Percentiles rank a stretch among this genome's conserved stretches.
These are phyloP conservation scores for Myathropa florea DNA, from an alignment of 2,888 invertebrate genomes.

Conservation along the genomic window DNA sequence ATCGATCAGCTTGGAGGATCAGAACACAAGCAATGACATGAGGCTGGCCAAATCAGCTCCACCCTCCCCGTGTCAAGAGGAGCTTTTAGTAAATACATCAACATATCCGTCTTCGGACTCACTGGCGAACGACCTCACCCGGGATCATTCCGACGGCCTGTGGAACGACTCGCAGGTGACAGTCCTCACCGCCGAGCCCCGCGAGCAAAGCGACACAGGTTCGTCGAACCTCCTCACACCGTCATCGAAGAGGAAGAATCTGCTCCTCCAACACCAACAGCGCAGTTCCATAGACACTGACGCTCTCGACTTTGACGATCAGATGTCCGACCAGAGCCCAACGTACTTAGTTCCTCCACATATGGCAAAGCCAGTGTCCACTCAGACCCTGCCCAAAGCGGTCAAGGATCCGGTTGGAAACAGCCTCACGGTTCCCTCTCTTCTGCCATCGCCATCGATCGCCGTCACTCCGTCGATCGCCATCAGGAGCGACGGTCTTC, in stretches of 20 bases:
- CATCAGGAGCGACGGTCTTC: conserved; percentile 23
- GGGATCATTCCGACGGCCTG: conserved; percentile 92
- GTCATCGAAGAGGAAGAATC: conserved; percentile 88
- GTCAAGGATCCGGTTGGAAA: conserved; percentile 57
- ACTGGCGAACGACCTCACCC: conserved; percentile 87
- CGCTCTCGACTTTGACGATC: conserved; percentile 87
- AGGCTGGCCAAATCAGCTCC: conserved; percentile 84
- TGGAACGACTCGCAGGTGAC: conserved; percentile 96
- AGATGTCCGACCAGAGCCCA: conserved; percentile 82
- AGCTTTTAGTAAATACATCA: conserved; percentile 84
- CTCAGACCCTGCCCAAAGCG: conserved; percentile 60
- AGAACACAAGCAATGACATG: conserved; percentile 78
- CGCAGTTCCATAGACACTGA: conserved; percentile 93
- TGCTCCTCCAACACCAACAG: conserved; percentile 91
- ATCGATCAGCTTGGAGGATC: conserved; percentile 87
- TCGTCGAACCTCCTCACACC: conserved; percentile 86
- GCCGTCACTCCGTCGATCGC: conserved; percentile 82
- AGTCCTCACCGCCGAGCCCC: conserved; percentile 86
- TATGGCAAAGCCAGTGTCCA: conserved; percentile 39
- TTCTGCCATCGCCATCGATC: conserved; percentile 81
- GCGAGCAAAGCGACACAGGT: conserved; percentile 79
- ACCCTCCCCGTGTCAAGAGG: conserved; percentile 83
- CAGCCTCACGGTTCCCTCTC: conserved; percentile 62
- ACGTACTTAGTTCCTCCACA: conserved; percentile 60
- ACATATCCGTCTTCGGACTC: conserved; percentile 91